Evolutionary conservation across 2,113 vertebrate genomes (phyloP), one percentile per base, ranked within the genome.

Genomic region (Terrapene triunguis): DNA sequence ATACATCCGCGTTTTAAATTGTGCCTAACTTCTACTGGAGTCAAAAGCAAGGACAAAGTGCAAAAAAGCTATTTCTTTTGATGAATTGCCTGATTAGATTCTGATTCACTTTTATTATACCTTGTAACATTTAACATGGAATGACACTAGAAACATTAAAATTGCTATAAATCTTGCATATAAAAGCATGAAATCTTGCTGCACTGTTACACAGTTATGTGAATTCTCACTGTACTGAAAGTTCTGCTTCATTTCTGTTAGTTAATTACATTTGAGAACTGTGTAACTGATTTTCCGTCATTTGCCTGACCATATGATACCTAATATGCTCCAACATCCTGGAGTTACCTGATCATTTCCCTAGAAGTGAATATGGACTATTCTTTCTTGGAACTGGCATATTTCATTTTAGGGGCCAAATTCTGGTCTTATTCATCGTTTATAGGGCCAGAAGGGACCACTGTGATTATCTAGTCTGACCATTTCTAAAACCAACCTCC

Each of bases 221-320:
- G 8, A 51, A 55, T 95, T 88, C 90, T 35, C 80, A 29, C 59
- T 90, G 2, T 57, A 94, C n/a, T 72, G 62, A 21, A 92, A 95
- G 86, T 92, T 95, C 93, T 94, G 94, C 93, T 93, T 92, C 79
- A 87, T 91, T 96, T 96, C 89, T 81, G 74, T 82, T 92, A 7
- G 2, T 91, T 97, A 96, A 95, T 97, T 96, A 82, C 79, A 21
- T 85, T 72, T 74, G 80, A 89, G 87, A 87, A 27, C 16, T 51
- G 27, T 38, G 87, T 47, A 25, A 48, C 65, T 80, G 85, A 83
- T 88, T 54, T 89, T 48, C 32, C 1, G 51, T 72, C 47, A 5
- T 69, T 85, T 89, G 72, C 84, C 59, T 55, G 82, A 78, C 72
- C 42, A 88, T 57, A 4, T 0, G 2, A 21, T 0, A 0, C 47